phyloP scores from a whole-genome alignment of 2,888 invertebrate genomes.

The Tenthredo distinguenda region DNA sequence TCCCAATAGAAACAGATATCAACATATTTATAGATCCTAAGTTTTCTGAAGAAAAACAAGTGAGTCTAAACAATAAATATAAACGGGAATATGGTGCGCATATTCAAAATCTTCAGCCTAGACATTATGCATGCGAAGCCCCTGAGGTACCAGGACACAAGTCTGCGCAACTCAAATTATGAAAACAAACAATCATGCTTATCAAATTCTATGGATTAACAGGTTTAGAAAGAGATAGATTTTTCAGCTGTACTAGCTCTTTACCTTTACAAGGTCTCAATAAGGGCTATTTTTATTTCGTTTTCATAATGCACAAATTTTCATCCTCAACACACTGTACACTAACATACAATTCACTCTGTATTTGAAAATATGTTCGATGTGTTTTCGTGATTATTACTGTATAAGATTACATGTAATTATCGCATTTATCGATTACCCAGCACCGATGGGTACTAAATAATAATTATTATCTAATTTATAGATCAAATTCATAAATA shows the following conservation, averaged over 20 bases:
- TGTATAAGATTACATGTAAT: background rate
- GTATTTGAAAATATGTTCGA: constrained; percentile 48
- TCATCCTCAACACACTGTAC: constrained; percentile 38
- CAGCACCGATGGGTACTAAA: constrained; percentile 31
- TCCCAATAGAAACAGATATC: constrained; percentile 17
- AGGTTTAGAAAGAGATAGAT: background rate
- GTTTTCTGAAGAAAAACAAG: background rate
- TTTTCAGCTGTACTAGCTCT: constrained; percentile 47
- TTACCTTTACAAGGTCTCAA: constrained; percentile 30
- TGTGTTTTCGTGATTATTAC: constrained; percentile 21
- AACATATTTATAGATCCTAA: constrained; percentile 26
- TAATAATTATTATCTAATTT: background rate
- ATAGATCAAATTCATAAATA: constrained; percentile 3
- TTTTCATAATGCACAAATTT: constrained; percentile 36
- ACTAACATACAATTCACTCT: constrained; percentile 42
- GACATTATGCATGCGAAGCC: constrained; percentile 17
- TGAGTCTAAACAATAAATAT: constrained; percentile 28
- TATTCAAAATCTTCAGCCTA: constrained; percentile 2
- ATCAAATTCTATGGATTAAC: background rate
- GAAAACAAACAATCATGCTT: background rate
- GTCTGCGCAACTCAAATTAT: constrained; percentile 30
- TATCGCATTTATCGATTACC: constrained; percentile 24
- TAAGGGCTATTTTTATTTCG: constrained; percentile 27
- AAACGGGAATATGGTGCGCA: constrained; percentile 23
- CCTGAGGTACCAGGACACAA: background rate